These are phyloP conservation scores for Silurus lanzhouensis DNA, from an alignment of 2,797 vertebrate species.

Conservation along the genomic window DNA sequence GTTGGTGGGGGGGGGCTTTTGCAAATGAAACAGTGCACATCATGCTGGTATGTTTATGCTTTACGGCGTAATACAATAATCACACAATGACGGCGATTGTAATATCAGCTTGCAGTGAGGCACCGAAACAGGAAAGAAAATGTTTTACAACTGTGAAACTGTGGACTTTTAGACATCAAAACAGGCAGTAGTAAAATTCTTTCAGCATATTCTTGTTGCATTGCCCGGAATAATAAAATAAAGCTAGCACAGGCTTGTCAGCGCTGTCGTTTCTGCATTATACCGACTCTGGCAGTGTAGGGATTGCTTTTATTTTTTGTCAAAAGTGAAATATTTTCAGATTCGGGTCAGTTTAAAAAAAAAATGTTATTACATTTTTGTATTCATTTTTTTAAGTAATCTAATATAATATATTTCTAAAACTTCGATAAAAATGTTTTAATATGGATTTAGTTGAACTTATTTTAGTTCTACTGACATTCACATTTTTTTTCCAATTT, in stretches of 20 bases:
- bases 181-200: slow-evolving; percentile 16
- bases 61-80: slow-evolving; percentile 22
- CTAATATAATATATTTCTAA: neutral
- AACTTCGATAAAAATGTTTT: neutral
- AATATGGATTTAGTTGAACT: neutral
- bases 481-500: neutral
- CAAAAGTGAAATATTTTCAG: neutral
- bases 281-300: neutral
- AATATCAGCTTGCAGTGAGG: slow-evolving; percentile 30
- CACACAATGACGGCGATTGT: slow-evolving; percentile 35
- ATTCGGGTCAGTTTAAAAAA: neutral
- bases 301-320: neutral
- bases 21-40: slow-evolving; percentile 27
- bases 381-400: neutral
- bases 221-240: slow-evolving; percentile 20
- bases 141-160: slow-evolving; percentile 21
- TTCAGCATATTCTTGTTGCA: slow-evolving; percentile 14
- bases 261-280: neutral
- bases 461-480: neutral
- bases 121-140: slow-evolving; percentile 19
- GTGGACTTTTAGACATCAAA: slow-evolving; percentile 11
- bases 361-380: neutral
- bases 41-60: slow-evolving; percentile 40
- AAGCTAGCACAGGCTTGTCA: slow-evolving; percentile 18
- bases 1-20: neutral